A percentile compares a stretch with the other conserved stretches of the same genome.
Conservation (phyloP, 35 echinoderm and acorn worm genomes). For the Lytechinus pictus region DNA sequence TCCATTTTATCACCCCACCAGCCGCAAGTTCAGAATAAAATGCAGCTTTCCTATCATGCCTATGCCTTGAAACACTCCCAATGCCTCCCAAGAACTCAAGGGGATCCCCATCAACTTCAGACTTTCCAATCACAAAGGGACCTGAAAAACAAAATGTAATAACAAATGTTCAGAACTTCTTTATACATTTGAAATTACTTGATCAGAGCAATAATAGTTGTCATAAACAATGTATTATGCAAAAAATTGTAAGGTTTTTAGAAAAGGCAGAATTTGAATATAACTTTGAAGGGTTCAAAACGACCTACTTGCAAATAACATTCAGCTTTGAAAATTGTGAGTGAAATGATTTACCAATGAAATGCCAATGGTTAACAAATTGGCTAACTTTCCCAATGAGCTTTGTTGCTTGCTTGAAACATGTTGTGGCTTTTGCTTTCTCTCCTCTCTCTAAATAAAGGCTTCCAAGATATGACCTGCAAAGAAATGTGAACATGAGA, state of each 20-base stretch:
- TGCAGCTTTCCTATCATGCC: conserved; percentile 67
- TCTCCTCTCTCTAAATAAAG: conserved; percentile 58
- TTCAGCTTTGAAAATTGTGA: no score
- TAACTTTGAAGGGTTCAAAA: no score
- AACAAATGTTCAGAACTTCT: no score
- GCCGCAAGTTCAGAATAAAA: conserved; percentile 81
- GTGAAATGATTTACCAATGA: conserved; percentile 68
- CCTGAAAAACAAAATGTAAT: conserved; percentile 51
- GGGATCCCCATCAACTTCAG: conserved; percentile 94
- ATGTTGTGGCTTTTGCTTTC: conserved; percentile 82
- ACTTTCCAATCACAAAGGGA: conserved; percentile 90
- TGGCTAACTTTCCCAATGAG: conserved; percentile 72
- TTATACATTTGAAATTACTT: no score
- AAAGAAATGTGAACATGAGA: background rate
- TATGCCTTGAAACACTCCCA: conserved; percentile 38
- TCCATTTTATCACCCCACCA: conserved; percentile 80
- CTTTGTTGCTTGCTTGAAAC: conserved; percentile 94
- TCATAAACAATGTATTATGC: no score
- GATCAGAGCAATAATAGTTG: no score
- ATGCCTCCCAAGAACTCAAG: conserved; percentile 82
- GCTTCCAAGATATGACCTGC: conserved; percentile 84
- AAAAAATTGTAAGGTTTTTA: no score
- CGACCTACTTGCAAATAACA: no score
- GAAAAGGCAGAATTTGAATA: no score
- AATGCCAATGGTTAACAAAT: conserved; percentile 77